Conservation (phyloP, 2,113 vertebrate species). For the Odocoileus virginianus region DNA sequence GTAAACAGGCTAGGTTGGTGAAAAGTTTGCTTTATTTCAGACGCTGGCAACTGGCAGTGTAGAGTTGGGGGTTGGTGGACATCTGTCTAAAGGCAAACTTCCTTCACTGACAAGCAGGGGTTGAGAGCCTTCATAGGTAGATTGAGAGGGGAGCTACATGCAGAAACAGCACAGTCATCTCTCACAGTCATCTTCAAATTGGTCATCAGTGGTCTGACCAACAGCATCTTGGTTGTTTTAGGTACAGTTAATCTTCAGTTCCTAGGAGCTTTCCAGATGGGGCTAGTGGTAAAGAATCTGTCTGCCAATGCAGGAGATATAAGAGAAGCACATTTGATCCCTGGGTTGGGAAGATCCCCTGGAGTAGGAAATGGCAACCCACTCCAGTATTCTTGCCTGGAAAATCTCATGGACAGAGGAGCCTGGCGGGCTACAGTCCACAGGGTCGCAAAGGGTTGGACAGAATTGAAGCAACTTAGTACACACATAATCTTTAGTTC, state of each 20-base stretch:
- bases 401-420: not conserved
- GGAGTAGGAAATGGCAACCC: not conserved
- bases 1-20: not conserved
- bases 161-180: not conserved
- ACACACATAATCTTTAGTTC: not conserved
- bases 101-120: not conserved
- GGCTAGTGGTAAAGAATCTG: not conserved
- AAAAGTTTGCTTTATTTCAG: not conserved
- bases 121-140: not conserved
- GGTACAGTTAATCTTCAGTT: not conserved
- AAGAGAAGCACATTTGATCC: not conserved
- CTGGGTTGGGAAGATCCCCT: not conserved
- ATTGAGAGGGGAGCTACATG: not conserved
- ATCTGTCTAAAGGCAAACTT: not conserved
- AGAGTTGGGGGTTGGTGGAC: rapidly evolving
- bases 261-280: not conserved
- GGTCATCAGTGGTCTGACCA: not conserved
- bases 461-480: not conserved
- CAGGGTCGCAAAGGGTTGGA: not conserved
- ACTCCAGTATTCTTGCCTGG: not conserved
- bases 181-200: not conserved
- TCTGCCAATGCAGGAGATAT: not conserved
- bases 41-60: not conserved
- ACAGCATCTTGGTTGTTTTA: not conserved
- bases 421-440: not conserved